phyloP scores from a whole-genome alignment of 2,797 vertebrate species.

The Oreochromis mossambicus region DNA sequence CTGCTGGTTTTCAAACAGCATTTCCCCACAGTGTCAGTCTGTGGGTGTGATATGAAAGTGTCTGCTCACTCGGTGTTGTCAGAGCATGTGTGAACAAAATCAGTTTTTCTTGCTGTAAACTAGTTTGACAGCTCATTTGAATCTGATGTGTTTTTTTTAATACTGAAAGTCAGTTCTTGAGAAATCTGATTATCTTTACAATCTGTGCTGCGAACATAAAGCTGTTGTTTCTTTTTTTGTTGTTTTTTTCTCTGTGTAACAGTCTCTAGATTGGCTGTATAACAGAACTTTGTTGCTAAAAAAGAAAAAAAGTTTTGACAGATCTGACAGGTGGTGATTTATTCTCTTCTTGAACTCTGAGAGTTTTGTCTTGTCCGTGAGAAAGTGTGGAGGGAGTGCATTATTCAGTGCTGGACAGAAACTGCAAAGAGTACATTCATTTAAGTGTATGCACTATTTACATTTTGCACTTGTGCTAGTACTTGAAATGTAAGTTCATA shows the following conservation, averaged over 20 bases:
- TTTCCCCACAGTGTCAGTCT: neutral
- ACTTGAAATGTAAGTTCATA: neutral
- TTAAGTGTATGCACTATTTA: neutral
- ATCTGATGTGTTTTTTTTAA: neutral
- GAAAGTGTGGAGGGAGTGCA: neutral
- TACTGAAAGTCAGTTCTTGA: neutral
- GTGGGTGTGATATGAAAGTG: constrained; percentile 8
- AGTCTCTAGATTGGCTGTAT: neutral
- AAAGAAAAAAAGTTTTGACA: neutral
- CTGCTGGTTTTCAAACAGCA: neutral
- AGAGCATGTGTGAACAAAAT: neutral
- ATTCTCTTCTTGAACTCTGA: neutral
- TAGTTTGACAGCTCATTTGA: neutral
- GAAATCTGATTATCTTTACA: neutral
- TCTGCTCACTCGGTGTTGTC: neutral
- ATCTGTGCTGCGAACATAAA: neutral
- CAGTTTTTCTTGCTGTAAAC: neutral
- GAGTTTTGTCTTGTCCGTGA: neutral
- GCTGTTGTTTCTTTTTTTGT: neutral
- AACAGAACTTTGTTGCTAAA: neutral
- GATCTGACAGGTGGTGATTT: neutral
- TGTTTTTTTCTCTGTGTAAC: neutral
- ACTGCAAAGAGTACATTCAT: neutral
- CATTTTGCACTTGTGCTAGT: neutral
- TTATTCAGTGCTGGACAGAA: neutral